Percentiles rank a stretch among this genome's conserved stretches.
These are phyloP conservation scores for Melieria omissa DNA, from an alignment of 2,888 invertebrate genomes.

Conservation along the genomic window DNA sequence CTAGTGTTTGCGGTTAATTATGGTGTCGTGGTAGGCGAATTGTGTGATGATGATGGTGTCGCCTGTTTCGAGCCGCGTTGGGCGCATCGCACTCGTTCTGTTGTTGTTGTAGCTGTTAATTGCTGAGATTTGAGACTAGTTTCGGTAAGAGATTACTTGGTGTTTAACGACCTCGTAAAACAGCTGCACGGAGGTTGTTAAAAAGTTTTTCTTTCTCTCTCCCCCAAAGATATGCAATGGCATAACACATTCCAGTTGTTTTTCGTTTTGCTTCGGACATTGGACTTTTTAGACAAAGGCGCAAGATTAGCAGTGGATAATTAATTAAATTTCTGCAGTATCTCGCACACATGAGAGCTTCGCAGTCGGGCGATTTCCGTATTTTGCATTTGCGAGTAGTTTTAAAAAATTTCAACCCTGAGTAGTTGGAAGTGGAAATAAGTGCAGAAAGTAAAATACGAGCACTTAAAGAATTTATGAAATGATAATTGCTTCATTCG, in stretches of 20 bases:
- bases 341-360: neutral
- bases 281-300: neutral
- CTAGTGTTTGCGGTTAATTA: conserved; percentile 57
- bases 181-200: conserved; percentile 32
- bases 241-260: no score
- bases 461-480: no score
- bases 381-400: conserved; percentile 14
- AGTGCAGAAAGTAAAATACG: no score
- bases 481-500: no score
- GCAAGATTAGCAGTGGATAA: conserved; percentile 17
- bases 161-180: conserved; percentile 40
- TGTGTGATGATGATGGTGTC: neutral
- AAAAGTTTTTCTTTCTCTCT: conserved; percentile 14
- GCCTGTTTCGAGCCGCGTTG: neutral
- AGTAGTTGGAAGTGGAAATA: no score
- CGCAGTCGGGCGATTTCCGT: neutral
- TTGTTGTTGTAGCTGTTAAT: conserved; percentile 18
- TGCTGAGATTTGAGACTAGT: conserved; percentile 34
- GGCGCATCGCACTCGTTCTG: conserved; percentile 7
- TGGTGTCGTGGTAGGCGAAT: conserved; percentile 38
- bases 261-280: no score
- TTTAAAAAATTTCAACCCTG: no score
- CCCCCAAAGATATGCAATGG: no score
- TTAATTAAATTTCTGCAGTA: conserved; percentile 26
- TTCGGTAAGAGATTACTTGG: conserved; percentile 26